Evolutionary conservation across 2,113 vertebrate species (phyloP).

Genomic region (Scopus umbretta): DNA sequence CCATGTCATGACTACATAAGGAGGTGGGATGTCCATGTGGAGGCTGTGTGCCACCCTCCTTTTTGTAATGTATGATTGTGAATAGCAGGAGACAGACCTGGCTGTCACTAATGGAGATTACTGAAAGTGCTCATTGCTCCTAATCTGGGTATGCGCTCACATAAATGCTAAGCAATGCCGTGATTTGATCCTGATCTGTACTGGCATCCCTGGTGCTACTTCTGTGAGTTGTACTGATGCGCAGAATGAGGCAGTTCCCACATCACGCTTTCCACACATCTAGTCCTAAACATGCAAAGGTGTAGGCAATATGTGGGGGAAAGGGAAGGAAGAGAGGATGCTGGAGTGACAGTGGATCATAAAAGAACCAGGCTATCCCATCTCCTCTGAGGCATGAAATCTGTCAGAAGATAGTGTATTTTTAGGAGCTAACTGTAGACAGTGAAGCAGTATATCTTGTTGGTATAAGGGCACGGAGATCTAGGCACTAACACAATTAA

Average conservation of each 20-base stretch:
- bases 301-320: background rate
- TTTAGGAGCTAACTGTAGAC: conserved; percentile 62
- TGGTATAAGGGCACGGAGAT: conserved; percentile 47
- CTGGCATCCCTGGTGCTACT: background rate
- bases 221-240: background rate
- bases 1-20: background rate
- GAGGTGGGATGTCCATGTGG: background rate
- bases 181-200: background rate
- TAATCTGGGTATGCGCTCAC: background rate
- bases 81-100: background rate
- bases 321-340: background rate
- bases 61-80: background rate
- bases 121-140: background rate
- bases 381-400: background rate
- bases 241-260: background rate
- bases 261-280: background rate
- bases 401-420: conserved; percentile 36
- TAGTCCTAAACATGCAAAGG: background rate
- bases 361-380: background rate
- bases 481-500: conserved; percentile 59
- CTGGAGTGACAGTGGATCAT: background rate
- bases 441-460: conserved; percentile 58
- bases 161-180: background rate
- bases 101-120: background rate
- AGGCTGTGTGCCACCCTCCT: background rate